Base-by-base conservation (phyloP, 2,113 vertebrate genomes). In the Prolemur simus region DNA sequence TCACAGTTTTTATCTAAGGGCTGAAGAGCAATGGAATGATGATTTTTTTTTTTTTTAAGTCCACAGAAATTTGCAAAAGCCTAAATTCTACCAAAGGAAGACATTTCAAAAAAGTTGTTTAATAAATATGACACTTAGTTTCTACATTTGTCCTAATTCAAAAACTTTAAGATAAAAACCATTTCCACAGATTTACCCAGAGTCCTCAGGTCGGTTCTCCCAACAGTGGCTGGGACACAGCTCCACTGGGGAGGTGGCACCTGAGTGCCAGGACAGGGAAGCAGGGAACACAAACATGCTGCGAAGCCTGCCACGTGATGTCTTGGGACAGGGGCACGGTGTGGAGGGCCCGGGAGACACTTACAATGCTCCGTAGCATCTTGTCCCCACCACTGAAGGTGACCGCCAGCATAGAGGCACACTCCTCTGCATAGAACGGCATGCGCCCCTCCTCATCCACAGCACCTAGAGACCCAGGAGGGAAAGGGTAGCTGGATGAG, bases 391-490 rank as follows among this genome's bases (percentile, higher is more conserved):
- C 99, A 47, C 99, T 99, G 98, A 99, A 99, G 88, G 99, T 99
- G 29, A 99, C 99, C 0, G 99, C 99, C 73, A 99, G 96, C 99
- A 99, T 99, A 52, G 99, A 99, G 6, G 99, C 99, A 34, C 99
- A 99, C 39, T 99, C 99, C 94, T 99, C 99, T 0, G 99, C 99
- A 0, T 99, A 99, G 98, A 99, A 99, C 0, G 99, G 99, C 99
- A 99, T 99, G 91, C 92, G 98, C 14, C 99, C 99, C 0, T 98
- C 98, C 98, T 99, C 99, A 0, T 99, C 99, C 6, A 99, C 99
- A 0, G 99, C 99, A 0, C 99, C 99, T 99, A 98, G 11, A n/a
- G 8, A 25, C 8, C 29, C 34, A 66, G 71, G 39, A 49, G 78
- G 27, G 2, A 21, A 5, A 76, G 0, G 2, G 3, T 42, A 29